phyloP scores from a whole-genome alignment of 2,888 invertebrate species.

The Pterostichus niger region DNA sequence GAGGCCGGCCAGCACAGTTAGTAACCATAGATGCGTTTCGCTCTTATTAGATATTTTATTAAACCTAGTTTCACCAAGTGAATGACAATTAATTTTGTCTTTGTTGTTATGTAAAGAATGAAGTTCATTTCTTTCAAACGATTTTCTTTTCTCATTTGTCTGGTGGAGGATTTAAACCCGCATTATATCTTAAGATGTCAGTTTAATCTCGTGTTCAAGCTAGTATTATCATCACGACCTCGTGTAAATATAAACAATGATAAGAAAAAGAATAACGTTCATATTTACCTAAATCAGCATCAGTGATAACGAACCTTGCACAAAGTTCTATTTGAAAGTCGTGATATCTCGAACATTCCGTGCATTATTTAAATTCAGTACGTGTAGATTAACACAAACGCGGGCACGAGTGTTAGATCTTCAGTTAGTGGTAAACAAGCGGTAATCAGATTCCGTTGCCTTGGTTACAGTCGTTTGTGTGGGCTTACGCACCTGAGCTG shows the following conservation, averaged over 20 bases:
- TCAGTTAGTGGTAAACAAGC: constrained; percentile 31
- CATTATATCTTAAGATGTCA: constrained; percentile 19
- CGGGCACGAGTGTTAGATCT: not conserved
- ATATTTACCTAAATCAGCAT: constrained; percentile 51
- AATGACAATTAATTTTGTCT: too few relatives aligned
- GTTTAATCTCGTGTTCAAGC: constrained; percentile 3
- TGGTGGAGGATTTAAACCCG: constrained; percentile 14
- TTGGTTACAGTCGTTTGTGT: constrained; percentile 32
- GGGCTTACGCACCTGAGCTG: constrained; percentile 27
- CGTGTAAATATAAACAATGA: constrained; percentile 42
- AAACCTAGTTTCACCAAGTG: too few relatives aligned
- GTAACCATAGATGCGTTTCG: too few relatives aligned
- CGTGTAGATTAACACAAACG: too few relatives aligned
- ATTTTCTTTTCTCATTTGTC: constrained; percentile 9
- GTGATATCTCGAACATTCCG: constrained; percentile 15
- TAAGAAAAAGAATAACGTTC: constrained; percentile 45
- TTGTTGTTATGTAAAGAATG: too few relatives aligned
- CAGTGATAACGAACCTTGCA: constrained; percentile 41
- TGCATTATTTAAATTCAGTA: not conserved
- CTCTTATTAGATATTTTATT: too few relatives aligned
- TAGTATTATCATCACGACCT: constrained; percentile 20
- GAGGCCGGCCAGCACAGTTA: too few relatives aligned
- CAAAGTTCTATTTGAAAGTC: constrained; percentile 15
- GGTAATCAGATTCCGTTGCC: constrained; percentile 35
- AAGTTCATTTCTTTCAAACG: not conserved